Base-by-base conservation (phyloP, 2,113 vertebrate genomes). In the Pseudorasbora parva region DNA sequence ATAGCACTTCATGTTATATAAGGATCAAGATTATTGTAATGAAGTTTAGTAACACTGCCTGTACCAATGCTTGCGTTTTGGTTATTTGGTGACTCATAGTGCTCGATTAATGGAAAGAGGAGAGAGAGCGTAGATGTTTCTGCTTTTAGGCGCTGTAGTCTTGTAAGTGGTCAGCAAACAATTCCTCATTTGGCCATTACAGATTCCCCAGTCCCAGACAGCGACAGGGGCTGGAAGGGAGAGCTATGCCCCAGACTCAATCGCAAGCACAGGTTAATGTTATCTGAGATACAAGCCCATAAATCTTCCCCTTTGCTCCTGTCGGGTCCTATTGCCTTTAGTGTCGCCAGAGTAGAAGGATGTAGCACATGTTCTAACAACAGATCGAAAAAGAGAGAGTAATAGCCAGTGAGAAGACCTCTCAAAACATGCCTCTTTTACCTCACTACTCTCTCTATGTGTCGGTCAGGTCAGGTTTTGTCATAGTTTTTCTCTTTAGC, bases 321-420 rank as follows among this genome's bases (percentile, higher is more conserved):
- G 90, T 92, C 90, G 90, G 88, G 90, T 88, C 89, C 87, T 87
- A 89, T 92, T 93, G 91, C 75, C 90, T 91, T 90, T 92, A 92
- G 87, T 14, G 60, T 82, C 86, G 62, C 54, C 86, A 86, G 84
- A 82, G 87, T 88, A 14, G 75, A 88, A 76, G 75, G 86, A 91
- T 86, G 86, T 25, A 71, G 84, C 85, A 85, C 79, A 77, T 82
- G 84, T 68, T 89, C 81, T 73, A 82, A 86, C 84, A 85, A 85
- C 87, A 73, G 76, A 90, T 92, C 83, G 88, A 90, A 91, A 78
- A 85, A 89, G 84, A 84, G 86, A 86, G 84, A 82, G 86, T 90
- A 87, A 92, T 90, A 87, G 82, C 87, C 41, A 77, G 81, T 76
- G 80, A 86, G 87, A 84, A 87, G 49, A 78, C 43, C 82, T 82